These are phyloP conservation scores for Ptychoptera albimana DNA, from an alignment of 2,888 invertebrate species.

Conservation along the genomic window DNA sequence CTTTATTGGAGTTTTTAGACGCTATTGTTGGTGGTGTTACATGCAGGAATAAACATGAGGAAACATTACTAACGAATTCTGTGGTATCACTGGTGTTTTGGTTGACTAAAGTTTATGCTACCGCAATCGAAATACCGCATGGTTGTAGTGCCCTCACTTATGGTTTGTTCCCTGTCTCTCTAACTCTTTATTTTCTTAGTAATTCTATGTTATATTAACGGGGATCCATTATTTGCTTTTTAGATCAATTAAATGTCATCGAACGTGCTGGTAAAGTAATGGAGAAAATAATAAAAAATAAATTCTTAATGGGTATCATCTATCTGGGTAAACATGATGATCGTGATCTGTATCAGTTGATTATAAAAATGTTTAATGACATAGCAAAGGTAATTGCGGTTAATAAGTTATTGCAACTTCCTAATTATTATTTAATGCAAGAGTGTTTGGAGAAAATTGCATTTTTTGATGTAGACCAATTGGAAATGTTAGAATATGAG, in stretches of 20 bases:
- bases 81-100: constrained; percentile 69
- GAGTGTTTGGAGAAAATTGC: constrained; percentile 9
- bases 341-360: constrained; percentile 44
- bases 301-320: constrained; percentile 67
- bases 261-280: constrained; percentile 33
- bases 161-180: no score
- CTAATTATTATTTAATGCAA: no score
- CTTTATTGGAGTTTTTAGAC: constrained; percentile 72
- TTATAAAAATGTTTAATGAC: constrained; percentile 53
- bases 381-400: constrained; percentile 20
- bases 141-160: no score
- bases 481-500: constrained; percentile 32
- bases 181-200: no score
- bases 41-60: constrained; percentile 63
- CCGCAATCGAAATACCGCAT: constrained; percentile 11
- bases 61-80: constrained; percentile 66
- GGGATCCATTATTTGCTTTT: background rate
- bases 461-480: constrained; percentile 23
- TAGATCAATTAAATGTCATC: constrained; percentile 38
- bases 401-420: no score
- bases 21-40: constrained; percentile 44
- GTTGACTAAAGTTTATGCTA: constrained; percentile 56
- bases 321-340: constrained; percentile 71
- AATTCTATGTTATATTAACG: no score
- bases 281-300: constrained; percentile 49